Conservation (phyloP, 2,888 invertebrate genomes). For the Macropis europaea region DNA sequence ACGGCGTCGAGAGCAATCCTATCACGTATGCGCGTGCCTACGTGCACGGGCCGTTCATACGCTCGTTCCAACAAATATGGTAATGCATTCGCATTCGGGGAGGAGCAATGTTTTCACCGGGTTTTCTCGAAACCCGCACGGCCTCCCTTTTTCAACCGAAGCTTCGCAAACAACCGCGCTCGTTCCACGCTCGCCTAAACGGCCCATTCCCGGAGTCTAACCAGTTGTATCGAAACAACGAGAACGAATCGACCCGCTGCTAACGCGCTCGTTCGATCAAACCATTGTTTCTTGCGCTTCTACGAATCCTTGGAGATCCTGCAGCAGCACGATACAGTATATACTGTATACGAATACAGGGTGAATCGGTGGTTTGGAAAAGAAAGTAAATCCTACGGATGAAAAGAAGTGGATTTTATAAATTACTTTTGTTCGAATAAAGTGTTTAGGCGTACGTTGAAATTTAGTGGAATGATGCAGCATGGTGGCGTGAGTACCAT, state of each 20-base stretch:
- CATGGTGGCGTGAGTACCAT: too few relatives aligned
- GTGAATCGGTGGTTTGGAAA: too few relatives aligned
- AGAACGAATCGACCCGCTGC: slow-evolving; percentile 16
- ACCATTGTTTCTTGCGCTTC: slow-evolving; percentile 10
- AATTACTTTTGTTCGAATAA: too few relatives aligned
- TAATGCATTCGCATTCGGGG: slow-evolving; percentile 69
- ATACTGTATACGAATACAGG: too few relatives aligned
- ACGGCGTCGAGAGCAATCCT: slow-evolving; percentile 52
- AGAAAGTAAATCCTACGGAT: too few relatives aligned
- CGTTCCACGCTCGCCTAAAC: slow-evolving; percentile 18
- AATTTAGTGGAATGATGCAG: too few relatives aligned
- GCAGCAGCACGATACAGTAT: neutral
- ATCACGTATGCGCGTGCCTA: slow-evolving; percentile 64
- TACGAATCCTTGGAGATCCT: slow-evolving; percentile 17
- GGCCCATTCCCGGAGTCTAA: slow-evolving; percentile 1
- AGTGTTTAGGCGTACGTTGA: too few relatives aligned
- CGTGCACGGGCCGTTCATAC: slow-evolving; percentile 56
- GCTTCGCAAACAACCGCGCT: slow-evolving; percentile 56
- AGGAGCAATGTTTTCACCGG: slow-evolving; percentile 66
- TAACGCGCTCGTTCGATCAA: slow-evolving; percentile 18
- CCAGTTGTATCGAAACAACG: slow-evolving; percentile 11
- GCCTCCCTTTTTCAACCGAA: slow-evolving; percentile 38
- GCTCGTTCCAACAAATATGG: slow-evolving; percentile 63
- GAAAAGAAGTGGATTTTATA: too few relatives aligned
- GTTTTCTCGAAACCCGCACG: slow-evolving; percentile 53